Conservation (phyloP, 2,888 invertebrate species). For the Macrophya annulata region DNA sequence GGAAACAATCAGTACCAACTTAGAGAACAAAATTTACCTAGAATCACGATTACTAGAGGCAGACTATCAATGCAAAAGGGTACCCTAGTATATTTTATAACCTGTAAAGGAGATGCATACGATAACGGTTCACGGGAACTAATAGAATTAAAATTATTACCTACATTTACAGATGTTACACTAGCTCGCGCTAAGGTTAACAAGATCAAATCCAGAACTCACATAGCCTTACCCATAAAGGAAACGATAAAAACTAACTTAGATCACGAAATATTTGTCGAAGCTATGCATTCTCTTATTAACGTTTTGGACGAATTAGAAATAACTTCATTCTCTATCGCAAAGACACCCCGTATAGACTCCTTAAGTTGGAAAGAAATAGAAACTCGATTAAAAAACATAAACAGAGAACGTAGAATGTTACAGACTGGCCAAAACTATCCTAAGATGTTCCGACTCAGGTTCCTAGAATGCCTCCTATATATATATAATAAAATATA, state of each 20-base stretch:
- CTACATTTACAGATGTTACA: not conserved
- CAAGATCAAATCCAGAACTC: constrained; percentile 4
- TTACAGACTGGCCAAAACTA: no score
- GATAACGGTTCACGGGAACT: no score
- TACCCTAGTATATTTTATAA: constrained; percentile 49
- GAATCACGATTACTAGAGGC: not conserved
- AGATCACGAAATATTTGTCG: constrained; percentile 2
- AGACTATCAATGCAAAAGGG: constrained; percentile 53
- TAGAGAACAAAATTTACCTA: not conserved
- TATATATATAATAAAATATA: no score
- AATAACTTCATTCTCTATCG: no score
- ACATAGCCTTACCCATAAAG: constrained; percentile 26
- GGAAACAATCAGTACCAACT: not conserved
- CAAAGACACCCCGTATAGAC: no score
- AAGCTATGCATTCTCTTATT: no score
- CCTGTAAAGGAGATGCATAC: not conserved
- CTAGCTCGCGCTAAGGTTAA: constrained; percentile 24
- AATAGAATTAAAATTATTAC: no score
- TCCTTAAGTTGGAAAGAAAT: no score
- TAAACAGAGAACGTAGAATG: constrained; percentile 57
- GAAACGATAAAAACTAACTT: constrained; percentile 56
- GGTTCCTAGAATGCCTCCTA: no score
- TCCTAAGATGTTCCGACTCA: no score
- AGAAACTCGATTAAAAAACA: constrained; percentile 73
- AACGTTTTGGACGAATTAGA: no score